Base-by-base conservation (phyloP, 2,113 vertebrate genomes). In the Oryctolagus cuniculus region DNA sequence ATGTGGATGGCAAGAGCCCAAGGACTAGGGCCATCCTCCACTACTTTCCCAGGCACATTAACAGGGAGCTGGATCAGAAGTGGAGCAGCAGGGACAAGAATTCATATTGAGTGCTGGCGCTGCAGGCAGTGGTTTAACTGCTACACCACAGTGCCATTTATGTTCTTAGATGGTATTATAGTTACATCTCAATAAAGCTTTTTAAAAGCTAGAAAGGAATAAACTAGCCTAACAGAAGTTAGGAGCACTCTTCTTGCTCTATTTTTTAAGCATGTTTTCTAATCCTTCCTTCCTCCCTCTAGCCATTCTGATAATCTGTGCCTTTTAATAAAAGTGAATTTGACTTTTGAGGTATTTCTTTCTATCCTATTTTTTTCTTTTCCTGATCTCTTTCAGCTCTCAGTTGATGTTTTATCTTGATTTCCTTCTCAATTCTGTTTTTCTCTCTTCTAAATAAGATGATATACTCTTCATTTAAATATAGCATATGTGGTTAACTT, bases 391-490 rank as follows among this genome's bases (percentile, higher is more conserved):
- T 79, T 87, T 83, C 15, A 72, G 31, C 80, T 87, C 13, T 84
- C 24, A 16, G 1, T 15, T 67, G 25, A 87, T 24, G 24, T 63
- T 87, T 88, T 63, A 44, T 17, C 21, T 70, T 77, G 53, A 21
- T 73, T 83, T 55, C 69, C 29, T 58, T 29, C 12, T 58, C 38
- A 79, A 3, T 49, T 87, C 31, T 79, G 16, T 74, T 81, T 69
- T 86, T 63, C 67, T 78, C 5, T 92, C 69, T 94, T 49, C 24
- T 72, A 90, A 89, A 24, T 75, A 86, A 38, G 34, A 55, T 49
- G 17, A 36, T 63, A 31, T 31, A 22, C 10, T 67, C 22, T 36
- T 73, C 31, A 64, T 80, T 91, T 89, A 63, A 80, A 77, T 58
- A 51, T 80, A 69, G 49, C 22, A 31, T 34, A 61, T 4, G 27